phyloP scores from a whole-genome alignment of 64 coral and sea anemone species.

The Stichodactyla helianthus region DNA sequence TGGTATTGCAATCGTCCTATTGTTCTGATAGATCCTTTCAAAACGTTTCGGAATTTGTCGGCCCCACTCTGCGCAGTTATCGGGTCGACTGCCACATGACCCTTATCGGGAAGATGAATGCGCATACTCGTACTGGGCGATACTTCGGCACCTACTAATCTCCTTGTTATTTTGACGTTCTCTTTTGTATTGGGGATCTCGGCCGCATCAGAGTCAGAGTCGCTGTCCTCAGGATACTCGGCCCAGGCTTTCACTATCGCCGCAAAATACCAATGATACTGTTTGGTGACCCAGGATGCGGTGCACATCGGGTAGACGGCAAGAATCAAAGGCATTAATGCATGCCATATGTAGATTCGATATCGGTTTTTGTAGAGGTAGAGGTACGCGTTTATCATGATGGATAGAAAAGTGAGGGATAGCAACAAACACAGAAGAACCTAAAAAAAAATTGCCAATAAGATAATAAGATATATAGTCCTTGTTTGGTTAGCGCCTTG shows the following conservation, averaged over 20 bases:
- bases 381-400: conserved; percentile 73
- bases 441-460: conserved; percentile 11
- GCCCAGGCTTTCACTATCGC: conserved; percentile 72
- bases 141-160: background rate
- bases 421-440: conserved; percentile 51
- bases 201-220: conserved; percentile 37
- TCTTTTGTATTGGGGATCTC: conserved; percentile 12
- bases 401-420: conserved; percentile 43
- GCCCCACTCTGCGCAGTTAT: background rate
- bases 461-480: background rate
- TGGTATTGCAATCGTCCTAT: conserved; percentile 45
- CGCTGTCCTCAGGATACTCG: conserved; percentile 41
- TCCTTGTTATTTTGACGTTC: background rate
- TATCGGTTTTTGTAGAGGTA: conserved; percentile 56
- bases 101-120: conserved; percentile 37
- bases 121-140: background rate
- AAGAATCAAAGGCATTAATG: conserved; percentile 52
- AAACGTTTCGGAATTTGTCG: conserved; percentile 15
- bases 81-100: background rate
- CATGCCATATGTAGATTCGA: conserved; percentile 48
- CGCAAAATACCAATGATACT: conserved; percentile 77
- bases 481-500: no score
- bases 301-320: conserved; percentile 64
- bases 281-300: conserved; percentile 85
- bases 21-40: conserved; percentile 30